Evolutionary conservation across 2,888 invertebrate species (phyloP).

Genomic region (Neelides folsomi): DNA sequence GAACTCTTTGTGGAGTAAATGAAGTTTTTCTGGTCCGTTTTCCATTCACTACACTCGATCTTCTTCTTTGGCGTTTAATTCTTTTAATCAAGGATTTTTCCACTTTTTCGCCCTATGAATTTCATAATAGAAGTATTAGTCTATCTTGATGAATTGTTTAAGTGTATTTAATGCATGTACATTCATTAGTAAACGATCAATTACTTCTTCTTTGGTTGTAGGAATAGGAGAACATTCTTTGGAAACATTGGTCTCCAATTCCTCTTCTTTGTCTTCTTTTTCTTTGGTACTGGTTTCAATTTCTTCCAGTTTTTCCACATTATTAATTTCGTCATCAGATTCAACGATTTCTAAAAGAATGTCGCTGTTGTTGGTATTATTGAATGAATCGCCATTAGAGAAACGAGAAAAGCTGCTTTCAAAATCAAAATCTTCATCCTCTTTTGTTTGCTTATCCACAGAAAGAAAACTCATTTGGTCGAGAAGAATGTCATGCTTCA

Average conservation of each 20-base stretch:
- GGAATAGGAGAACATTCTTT: background rate
- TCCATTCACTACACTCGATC: background rate
- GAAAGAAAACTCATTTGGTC: constrained; percentile 32
- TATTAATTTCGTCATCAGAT: constrained; percentile 12
- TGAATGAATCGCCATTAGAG: no score
- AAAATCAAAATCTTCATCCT: background rate
- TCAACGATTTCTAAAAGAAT: constrained; percentile 4
- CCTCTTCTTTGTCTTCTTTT: background rate
- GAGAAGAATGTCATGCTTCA: constrained; percentile 29
- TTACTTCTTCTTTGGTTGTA: constrained; percentile 2
- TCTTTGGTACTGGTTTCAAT: background rate
- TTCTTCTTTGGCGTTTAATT: background rate
- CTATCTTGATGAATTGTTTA: no score
- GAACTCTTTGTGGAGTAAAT: background rate
- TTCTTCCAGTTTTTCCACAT: no score
- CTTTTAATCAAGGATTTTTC: no score
- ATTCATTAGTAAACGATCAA: background rate
- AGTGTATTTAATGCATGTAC: no score
- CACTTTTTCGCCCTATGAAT: no score
- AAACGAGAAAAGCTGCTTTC: no score
- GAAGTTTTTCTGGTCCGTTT: constrained; percentile 1
- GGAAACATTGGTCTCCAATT: background rate
- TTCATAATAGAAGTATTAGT: no score
- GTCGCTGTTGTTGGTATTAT: no score
- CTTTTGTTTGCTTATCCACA: constrained; percentile 24